phyloP scores from a whole-genome alignment of 2,113 vertebrate species.

The Rhipidura dahli region DNA sequence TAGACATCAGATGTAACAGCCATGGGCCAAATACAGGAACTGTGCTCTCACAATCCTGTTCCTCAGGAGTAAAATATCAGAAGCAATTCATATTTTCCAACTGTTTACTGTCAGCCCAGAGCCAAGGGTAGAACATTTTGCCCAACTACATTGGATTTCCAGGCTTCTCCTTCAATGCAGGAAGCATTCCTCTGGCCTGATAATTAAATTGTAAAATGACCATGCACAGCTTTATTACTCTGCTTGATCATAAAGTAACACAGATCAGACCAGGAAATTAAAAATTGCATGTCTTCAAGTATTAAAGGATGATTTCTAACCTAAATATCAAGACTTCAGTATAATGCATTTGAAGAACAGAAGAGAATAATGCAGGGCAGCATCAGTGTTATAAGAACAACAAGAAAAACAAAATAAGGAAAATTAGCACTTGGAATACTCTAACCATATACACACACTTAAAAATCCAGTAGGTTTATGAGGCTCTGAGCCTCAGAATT shows the following conservation, averaged over 20 bases:
- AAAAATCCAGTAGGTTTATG: background rate
- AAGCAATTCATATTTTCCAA: background rate
- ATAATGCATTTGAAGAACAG: background rate
- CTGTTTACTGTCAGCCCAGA: background rate
- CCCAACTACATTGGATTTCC: background rate
- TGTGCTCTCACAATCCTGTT: background rate
- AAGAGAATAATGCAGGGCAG: background rate
- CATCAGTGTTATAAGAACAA: background rate
- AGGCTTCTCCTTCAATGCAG: background rate
- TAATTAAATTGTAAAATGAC: background rate
- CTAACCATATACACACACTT: background rate
- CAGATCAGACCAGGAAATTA: background rate
- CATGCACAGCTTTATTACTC: background rate
- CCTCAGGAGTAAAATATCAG: background rate
- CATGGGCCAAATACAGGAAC: background rate
- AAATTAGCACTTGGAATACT: background rate
- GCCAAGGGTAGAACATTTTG: background rate
- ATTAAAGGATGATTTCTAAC: background rate
- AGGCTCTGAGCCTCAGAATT: background rate
- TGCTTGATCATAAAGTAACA: background rate
- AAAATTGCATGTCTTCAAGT: background rate
- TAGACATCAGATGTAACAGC: background rate
- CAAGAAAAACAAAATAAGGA: background rate
- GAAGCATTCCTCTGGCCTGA: background rate
- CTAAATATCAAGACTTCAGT: background rate